Evolutionary conservation across 2,113 vertebrate genomes (phyloP).

Genomic region (Megaleporinus macrocephalus): DNA sequence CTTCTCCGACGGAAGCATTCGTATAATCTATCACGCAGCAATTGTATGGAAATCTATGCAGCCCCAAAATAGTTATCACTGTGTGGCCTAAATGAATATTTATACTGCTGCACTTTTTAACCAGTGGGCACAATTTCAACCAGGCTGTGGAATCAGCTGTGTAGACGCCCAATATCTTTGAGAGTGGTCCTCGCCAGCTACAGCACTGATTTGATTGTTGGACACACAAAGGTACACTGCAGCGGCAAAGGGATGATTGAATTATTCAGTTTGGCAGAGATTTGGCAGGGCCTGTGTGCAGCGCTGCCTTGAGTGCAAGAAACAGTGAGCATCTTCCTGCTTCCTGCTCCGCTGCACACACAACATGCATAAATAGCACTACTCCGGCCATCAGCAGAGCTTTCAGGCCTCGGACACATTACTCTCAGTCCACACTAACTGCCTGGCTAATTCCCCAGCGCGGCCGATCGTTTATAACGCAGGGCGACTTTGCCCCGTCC

Average conservation of each 20-base stretch:
- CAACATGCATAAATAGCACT: slow-evolving; percentile 82
- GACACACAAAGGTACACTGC: slow-evolving; percentile 75
- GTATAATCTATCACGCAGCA: slow-evolving; percentile 16
- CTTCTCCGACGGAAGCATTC: slow-evolving; percentile 19
- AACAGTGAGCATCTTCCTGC: slow-evolving; percentile 73
- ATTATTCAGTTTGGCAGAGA: slow-evolving; percentile 83
- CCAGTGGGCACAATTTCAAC: slow-evolving; percentile 50
- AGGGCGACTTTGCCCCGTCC: slow-evolving; percentile 46
- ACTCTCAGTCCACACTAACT: slow-evolving; percentile 75
- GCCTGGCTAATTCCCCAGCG: slow-evolving; percentile 77
- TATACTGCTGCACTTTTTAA: slow-evolving; percentile 39
- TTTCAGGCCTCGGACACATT: slow-evolving; percentile 72
- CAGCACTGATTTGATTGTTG: slow-evolving; percentile 73
- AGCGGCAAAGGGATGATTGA: slow-evolving; percentile 74
- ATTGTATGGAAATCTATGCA: slow-evolving; percentile 53
- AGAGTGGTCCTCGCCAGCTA: slow-evolving; percentile 52
- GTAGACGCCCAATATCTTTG: slow-evolving; percentile 62
- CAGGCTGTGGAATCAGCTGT: slow-evolving; percentile 61
- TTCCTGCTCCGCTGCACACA: slow-evolving; percentile 84
- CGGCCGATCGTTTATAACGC: slow-evolving; percentile 60
- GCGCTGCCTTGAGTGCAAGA: slow-evolving; percentile 79
- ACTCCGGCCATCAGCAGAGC: slow-evolving; percentile 70
- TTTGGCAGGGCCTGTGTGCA: slow-evolving; percentile 77
- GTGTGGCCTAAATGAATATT: slow-evolving; percentile 45
- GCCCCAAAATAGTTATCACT: slow-evolving; percentile 38